phyloP scores from a whole-genome alignment of 2,113 vertebrate species.

The Gobius niger region DNA sequence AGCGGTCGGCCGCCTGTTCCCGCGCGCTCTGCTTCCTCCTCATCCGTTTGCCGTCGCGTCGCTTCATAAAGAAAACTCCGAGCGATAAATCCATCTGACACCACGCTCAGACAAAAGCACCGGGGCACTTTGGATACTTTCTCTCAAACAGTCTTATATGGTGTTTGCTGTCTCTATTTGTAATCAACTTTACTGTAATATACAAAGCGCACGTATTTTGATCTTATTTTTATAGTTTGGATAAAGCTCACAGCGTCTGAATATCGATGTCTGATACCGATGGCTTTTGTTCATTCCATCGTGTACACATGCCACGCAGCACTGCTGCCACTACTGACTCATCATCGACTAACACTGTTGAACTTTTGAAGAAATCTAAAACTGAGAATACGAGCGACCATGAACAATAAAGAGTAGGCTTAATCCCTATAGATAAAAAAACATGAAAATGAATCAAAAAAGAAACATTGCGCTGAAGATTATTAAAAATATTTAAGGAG shows the following conservation, averaged over 20 bases:
- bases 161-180: background rate
- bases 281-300: background rate
- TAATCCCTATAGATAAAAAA: no score
- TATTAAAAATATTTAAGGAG: no score
- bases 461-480: no score
- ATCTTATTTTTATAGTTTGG: background rate
- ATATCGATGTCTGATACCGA: background rate
- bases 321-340: no score
- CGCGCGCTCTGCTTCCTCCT: background rate
- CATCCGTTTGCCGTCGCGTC: background rate
- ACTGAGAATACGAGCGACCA: no score
- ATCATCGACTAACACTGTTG: no score
- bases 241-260: background rate
- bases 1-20: background rate
- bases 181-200: background rate
- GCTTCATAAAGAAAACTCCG: slow-evolving; percentile 1
- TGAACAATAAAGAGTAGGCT: no score
- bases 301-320: no score
- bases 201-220: background rate
- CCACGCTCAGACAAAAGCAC: slow-evolving; percentile 4
- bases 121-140: slow-evolving; percentile 8
- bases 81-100: slow-evolving; percentile 10
- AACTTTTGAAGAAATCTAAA: no score
- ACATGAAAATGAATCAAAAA: no score
- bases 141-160: background rate